Base-by-base conservation (phyloP, 2,797 vertebrate species). In the Channallabes apus region DNA sequence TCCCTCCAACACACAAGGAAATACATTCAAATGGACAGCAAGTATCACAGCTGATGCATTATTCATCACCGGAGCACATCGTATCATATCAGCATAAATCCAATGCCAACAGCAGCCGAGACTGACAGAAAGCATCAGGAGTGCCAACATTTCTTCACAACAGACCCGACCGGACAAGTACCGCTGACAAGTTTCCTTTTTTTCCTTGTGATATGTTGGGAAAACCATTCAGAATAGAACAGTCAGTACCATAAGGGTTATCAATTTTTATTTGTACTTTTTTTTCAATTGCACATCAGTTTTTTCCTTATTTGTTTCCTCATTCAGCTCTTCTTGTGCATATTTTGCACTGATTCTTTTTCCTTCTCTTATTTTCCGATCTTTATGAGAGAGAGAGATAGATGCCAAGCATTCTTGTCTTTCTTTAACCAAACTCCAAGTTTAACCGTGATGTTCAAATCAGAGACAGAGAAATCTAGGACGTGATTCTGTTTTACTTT, bases 21-120 rank as follows among this genome's bases (percentile, higher is more conserved):
- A 64, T 62, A 35, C 59, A 82, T 82, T 82, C n/a, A 69, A 82
- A 82, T 82, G 64, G 46, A 32, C 80, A 82, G 62, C n/a, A 61
- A 69, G 27, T 82, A 32, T 71, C 67, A 35, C 64, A 58, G 24
- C 68, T 72, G 8, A 72, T 82, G 35, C 22, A 82, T 82, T 82
- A 82, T 82, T 82, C 56, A 82, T 72, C 32, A 46, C 29, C 20
- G 81, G 35, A 69, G 24, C 72, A 5, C 68, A 38, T 61, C 29
- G 56, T 59, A 82, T 73, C 38, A 9, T 82, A 82, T 58, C 68
- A 73, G 68, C 68, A 62, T 73, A 59, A 71, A 59, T 82, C 81
- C 58, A 79, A 62, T 46, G 77, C 77, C n/a, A 35, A 79, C 58
- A 78, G 27, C 81, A 72, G 54, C 20, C 29, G 7, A 27, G 67